Evolutionary conservation across 2,888 invertebrate species (phyloP), one percentile per base, ranked within the genome.

Genomic region (Cryptocephalus moraei): DNA sequence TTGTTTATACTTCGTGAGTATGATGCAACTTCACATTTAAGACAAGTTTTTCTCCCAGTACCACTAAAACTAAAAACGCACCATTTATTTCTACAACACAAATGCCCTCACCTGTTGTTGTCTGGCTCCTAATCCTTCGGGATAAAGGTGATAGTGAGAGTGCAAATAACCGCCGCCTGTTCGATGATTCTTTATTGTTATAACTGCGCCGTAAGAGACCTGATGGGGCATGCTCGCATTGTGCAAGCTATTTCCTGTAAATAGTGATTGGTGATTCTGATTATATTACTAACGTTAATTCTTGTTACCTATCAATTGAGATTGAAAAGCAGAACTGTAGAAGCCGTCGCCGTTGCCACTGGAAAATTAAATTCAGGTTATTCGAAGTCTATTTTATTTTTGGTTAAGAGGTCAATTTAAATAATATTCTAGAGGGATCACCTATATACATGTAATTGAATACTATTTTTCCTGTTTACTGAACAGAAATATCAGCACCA

Each of bases 321-420:
- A 93, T 72, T 96, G 95, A 73, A 96, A 96, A 9, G 90, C 92
- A 1, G 95, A 95, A 61, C 93, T 94, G 69, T 91, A 96, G 73
- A 95, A 95, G 0, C 95, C 95, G 72, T 96, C 95, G 10, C 95
- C 95, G 63, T 86, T 90, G 8, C 95, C 95, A 68, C 92, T 93
- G 62, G 54, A 72, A 71, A 2, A 6, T 22, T 6, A 22, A 22
- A 22, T 22, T 22, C 6, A 22, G 22, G 6, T 22, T 22, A 22
- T 4, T 22, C 6, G 22, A 22, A 22, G 22, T 22, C 22, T 22
- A 22, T n/a, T n/a, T n/a, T n/a, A n/a, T n/a, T n/a, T n/a, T n/a
- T n/a, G n/a, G n/a, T n/a, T n/a, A n/a, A n/a, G n/a, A n/a, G n/a
- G n/a, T n/a, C n/a, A n/a, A n/a, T n/a, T n/a, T n/a, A n/a, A n/a